Percentiles rank a stretch among this genome's conserved stretches.
phyloP scores from a whole-genome alignment of 1,140 invertebrate species.

The Episyrphus balteatus region DNA sequence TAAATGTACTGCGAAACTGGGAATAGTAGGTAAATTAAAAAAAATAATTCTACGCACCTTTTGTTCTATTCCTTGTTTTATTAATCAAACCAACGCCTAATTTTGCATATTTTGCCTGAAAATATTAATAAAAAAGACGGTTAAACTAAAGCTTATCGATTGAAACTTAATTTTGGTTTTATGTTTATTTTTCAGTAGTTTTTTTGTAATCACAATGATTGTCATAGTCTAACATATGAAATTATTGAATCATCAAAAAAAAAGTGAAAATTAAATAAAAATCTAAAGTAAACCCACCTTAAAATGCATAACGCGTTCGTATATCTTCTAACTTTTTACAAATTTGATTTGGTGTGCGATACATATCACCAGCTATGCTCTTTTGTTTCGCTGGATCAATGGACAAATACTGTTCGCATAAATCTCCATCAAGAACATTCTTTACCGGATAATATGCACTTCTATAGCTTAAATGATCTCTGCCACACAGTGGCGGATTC shows the following conservation, averaged over 20 bases:
- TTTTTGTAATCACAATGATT: constrained; percentile 1
- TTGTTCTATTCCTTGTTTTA: too few species aligned
- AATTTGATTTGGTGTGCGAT: constrained; percentile 89
- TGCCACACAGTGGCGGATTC: constrained; percentile 88
- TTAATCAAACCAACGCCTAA: neutral
- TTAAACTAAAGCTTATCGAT: too few species aligned
- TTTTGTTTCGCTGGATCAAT: constrained; percentile 91
- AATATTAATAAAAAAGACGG: too few species aligned
- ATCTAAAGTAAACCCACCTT: constrained; percentile 35
- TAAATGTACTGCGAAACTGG: constrained; percentile 5
- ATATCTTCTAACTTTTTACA: constrained; percentile 93
- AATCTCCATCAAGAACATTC: constrained; percentile 97
- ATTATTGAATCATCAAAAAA: constrained; percentile 1
- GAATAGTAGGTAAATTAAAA: neutral
- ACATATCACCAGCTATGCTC: constrained; percentile 86
- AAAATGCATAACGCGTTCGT: constrained; percentile 88
- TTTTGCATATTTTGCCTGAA: too few species aligned
- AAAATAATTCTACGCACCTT: too few species aligned
- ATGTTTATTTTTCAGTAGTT: neutral
- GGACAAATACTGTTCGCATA: constrained; percentile 98
- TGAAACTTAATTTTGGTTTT: too few species aligned
- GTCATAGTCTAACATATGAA: constrained; percentile 3
- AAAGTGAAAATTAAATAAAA: neutral
- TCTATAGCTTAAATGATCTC: constrained; percentile 94
- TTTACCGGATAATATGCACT: constrained; percentile 98